A percentile compares a stretch with the other conserved stretches of the same genome.
Conservation (phyloP, 2,888 invertebrate species). For the Pristionchus maxplancki region DNA sequence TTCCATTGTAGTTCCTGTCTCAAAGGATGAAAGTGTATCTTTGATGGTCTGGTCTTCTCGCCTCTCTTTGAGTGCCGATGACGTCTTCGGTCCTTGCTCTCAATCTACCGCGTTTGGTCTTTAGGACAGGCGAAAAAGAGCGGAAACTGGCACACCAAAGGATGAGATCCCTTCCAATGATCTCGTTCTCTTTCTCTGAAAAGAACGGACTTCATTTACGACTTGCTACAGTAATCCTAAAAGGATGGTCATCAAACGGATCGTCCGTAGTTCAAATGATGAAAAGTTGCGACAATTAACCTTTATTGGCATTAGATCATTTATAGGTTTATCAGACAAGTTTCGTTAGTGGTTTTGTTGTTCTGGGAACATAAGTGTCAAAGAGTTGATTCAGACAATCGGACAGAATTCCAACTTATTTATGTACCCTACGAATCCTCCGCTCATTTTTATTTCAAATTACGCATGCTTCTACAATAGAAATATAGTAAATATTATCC, state of each 20-base stretch:
- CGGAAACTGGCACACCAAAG: constrained; percentile 36
- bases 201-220: neutral
- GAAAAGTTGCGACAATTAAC: neutral
- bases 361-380: too few relatives aligned
- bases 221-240: neutral
- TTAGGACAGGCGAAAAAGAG: neutral
- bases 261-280: neutral
- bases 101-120: constrained; percentile 4
- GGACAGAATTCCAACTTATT: too few relatives aligned
- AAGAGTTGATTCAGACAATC: too few relatives aligned
- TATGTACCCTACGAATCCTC: too few relatives aligned
- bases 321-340: too few relatives aligned
- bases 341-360: too few relatives aligned
- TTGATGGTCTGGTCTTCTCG: constrained; percentile 9
- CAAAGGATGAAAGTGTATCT: neutral
- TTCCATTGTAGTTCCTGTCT: neutral
- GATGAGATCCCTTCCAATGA: neutral
- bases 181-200: neutral
- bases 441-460: too few relatives aligned
- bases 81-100: constrained; percentile 30
- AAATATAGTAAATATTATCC: too few relatives aligned
- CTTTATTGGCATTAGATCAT: neutral
- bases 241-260: neutral
- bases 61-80: neutral
- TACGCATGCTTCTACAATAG: too few relatives aligned